Evolutionary conservation across 2,888 invertebrate species (phyloP), one percentile per base, ranked within the genome.

Genomic region (Ganaspis brasiliensis): DNA sequence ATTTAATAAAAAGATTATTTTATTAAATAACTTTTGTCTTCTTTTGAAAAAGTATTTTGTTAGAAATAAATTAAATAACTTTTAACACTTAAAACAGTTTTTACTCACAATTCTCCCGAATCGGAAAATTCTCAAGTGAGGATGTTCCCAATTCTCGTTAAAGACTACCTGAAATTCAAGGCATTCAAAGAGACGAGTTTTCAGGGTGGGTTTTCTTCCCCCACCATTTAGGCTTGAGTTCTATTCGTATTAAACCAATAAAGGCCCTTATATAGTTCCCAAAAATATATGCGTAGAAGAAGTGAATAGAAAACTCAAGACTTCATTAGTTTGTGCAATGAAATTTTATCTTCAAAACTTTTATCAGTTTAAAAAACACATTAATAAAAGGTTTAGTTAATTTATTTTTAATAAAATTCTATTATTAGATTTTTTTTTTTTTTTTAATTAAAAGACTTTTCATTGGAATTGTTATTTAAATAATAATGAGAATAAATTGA

Each of bases 391-490:
- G 14, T 52, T 2, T 16, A 16, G 16, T 16, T 52, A 52, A 52
- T 52, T 52, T 52, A 19, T 52, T 52, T 52, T 19, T 52, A 52
- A 52, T 52, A n/a, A 19, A n/a, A 49, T n/a, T 49, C 49, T 49
- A 49, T 49, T 49, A n/a, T 9, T 52, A 52, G 52, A 19, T 4
- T 1, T 16, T 49, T 16, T n/a, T 49, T 19, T 19, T 52, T 52
- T 52, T 52, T 19, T 16, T 19, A 19, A 19, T 8, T 6, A n/a
- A n/a, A n/a, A n/a, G 16, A 19, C 9, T 19, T 19, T 19, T 52
- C 16, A 8, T 19, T 6, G 52, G 52, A 1, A 52, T 14, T 12
- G 19, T 19, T 52, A 9, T 52, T 9, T n/a, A 5, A 52, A 31
- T 31, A 6, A 31, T 2, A 6, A 31, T 6, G 6, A 31, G 2